Evolutionary conservation across 92 coral and sea anemone genomes (phyloP).

Genomic region (Ricordea florida): DNA sequence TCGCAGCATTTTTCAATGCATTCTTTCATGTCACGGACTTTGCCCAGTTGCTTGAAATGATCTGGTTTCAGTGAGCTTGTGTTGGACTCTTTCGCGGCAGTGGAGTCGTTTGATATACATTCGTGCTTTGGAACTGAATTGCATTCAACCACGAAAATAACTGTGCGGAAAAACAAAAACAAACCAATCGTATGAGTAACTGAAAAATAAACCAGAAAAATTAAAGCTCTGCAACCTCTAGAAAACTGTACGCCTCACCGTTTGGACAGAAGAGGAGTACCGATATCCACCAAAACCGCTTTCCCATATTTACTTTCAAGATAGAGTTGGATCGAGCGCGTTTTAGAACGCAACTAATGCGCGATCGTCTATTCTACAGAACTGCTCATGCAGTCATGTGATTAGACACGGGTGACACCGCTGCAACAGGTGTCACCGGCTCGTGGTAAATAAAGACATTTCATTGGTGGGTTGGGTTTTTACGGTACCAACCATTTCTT

Average conservation of each 20-base stretch:
- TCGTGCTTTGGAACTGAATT: conserved; percentile 50
- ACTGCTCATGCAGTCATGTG: conserved; percentile 10
- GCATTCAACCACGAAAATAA: conserved; percentile 28
- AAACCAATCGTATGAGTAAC: background rate
- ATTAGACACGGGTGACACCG: background rate
- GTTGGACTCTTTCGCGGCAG: no score
- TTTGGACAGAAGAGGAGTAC: no score
- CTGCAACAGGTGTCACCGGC: background rate
- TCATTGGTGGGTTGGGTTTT: background rate
- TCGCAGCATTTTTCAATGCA: conserved; percentile 80
- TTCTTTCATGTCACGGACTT: conserved; percentile 70
- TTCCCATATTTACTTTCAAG: no score
- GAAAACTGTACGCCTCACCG: no score
- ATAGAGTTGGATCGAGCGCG: no score
- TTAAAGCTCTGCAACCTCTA: no score
- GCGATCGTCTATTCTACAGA: no score
- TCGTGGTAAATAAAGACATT: background rate
- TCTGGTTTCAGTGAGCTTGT: conserved; percentile 63
- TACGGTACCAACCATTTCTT: background rate
- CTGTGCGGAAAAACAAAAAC: background rate
- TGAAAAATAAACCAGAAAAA: background rate
- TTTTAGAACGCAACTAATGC: no score
- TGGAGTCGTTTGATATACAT: conserved; percentile 1
- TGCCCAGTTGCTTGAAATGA: conserved; percentile 80
- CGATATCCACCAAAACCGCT: no score